Evolutionary conservation across 2,797 vertebrate species (phyloP).

Genomic region (Perodicticus potto): DNA sequence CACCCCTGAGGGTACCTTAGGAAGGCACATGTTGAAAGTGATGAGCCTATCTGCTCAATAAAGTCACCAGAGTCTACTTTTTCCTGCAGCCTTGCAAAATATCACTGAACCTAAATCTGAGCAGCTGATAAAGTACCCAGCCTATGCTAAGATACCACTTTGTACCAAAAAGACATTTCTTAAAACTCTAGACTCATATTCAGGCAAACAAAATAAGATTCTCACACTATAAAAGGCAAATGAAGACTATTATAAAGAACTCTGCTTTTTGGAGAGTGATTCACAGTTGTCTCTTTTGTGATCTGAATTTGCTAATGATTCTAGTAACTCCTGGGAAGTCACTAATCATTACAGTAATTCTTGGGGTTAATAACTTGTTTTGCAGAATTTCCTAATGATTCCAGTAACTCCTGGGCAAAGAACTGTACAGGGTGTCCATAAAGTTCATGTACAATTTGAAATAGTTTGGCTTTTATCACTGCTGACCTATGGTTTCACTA

Average conservation of each 20-base stretch:
- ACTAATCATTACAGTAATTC: too few relatives aligned
- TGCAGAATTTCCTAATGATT: too few relatives aligned
- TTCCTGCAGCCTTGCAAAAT: background rate
- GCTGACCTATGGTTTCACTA: too few relatives aligned
- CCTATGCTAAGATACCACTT: background rate
- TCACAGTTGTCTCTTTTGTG: too few relatives aligned
- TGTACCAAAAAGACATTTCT: background rate
- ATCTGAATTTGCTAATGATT: too few relatives aligned
- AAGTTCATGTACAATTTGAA: too few relatives aligned
- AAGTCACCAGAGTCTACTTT: background rate
- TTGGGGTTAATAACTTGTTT: too few relatives aligned
- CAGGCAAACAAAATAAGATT: background rate
- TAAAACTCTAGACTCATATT: background rate
- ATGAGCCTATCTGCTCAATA: background rate
- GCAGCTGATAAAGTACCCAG: background rate
- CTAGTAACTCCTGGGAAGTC: too few relatives aligned
- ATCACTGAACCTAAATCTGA: background rate
- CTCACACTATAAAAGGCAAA: background rate
- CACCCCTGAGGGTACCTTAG: background rate
- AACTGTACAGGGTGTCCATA: too few relatives aligned
- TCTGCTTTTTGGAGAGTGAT: too few relatives aligned
- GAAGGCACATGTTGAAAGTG: background rate
- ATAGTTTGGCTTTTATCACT: too few relatives aligned
- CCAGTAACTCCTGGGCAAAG: too few relatives aligned
- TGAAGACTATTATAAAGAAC: background rate